Percentiles rank a stretch among this genome's conserved stretches.
Evolutionary conservation across 2,113 vertebrate genomes (phyloP).

Genomic region (Talpa occidentalis): DNA sequence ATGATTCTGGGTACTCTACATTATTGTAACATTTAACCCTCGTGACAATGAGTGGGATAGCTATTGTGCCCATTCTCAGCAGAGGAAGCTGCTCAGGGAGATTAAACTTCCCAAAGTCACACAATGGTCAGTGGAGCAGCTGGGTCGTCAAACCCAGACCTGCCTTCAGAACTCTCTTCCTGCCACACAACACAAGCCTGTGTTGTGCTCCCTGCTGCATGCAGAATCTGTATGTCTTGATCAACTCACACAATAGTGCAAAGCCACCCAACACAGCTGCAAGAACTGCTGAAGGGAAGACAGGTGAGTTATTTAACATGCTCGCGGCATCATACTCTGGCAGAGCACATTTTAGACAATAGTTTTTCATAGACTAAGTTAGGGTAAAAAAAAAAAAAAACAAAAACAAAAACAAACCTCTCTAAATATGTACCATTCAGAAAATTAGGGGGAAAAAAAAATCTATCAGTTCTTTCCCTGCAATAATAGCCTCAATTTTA

Average conservation of each 20-base stretch:
- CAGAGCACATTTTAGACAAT: background rate
- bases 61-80: background rate
- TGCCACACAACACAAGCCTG: background rate
- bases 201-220: background rate
- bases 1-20: background rate
- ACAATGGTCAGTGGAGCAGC: background rate
- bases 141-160: background rate
- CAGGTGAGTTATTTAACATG: background rate
- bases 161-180: background rate
- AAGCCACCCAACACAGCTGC: background rate
- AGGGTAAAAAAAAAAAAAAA: background rate
- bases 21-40: background rate
- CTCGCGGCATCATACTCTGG: background rate
- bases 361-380: background rate
- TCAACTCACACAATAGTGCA: background rate
- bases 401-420: too few relatives aligned
- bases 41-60: background rate
- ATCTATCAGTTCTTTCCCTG: background rate
- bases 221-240: background rate
- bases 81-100: constrained; percentile 3
- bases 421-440: background rate
- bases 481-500: background rate
- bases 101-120: background rate
- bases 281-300: background rate
- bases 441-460: background rate